These are phyloP conservation scores for Frieseomelitta varia DNA, from an alignment of 1,140 invertebrate species.

Conservation along the genomic window DNA sequence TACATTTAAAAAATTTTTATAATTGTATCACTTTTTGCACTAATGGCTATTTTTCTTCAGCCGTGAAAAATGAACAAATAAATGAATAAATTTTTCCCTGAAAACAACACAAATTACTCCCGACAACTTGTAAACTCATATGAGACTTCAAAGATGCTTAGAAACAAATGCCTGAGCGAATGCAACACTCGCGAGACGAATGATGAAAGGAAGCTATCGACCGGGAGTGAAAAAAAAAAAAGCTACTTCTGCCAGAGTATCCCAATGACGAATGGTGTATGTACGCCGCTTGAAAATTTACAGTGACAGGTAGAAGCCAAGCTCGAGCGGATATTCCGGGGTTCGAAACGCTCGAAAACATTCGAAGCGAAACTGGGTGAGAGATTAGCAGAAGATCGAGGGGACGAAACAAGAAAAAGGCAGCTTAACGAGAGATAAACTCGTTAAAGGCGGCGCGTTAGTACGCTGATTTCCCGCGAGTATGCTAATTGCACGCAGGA, in stretches of 20 bases:
- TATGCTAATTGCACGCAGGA: conserved; percentile 23
- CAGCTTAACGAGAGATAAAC: conserved; percentile 9
- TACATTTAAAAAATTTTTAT: no score
- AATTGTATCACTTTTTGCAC: no score
- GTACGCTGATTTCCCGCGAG: conserved; percentile 36
- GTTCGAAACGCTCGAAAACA: background rate
- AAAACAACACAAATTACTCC: no score
- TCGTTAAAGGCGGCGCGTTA: conserved; percentile 18
- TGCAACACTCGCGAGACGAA: background rate
- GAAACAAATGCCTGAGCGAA: background rate
- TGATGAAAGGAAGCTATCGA: background rate
- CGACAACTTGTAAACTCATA: no score
- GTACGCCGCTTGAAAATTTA: background rate
- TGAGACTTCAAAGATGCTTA: no score
- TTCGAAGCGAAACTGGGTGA: background rate
- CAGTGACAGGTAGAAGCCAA: background rate
- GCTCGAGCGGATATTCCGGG: background rate
- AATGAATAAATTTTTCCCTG: no score
- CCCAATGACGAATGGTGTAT: no score
- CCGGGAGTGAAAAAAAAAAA: background rate
- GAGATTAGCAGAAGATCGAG: background rate
- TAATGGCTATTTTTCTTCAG: no score
- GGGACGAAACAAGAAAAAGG: no score
- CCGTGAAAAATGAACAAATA: no score
- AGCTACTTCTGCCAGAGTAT: background rate